Evolutionary conservation across 2,113 vertebrate genomes (phyloP), one percentile per base, ranked within the genome.

Genomic region (Myotis yumanensis): DNA sequence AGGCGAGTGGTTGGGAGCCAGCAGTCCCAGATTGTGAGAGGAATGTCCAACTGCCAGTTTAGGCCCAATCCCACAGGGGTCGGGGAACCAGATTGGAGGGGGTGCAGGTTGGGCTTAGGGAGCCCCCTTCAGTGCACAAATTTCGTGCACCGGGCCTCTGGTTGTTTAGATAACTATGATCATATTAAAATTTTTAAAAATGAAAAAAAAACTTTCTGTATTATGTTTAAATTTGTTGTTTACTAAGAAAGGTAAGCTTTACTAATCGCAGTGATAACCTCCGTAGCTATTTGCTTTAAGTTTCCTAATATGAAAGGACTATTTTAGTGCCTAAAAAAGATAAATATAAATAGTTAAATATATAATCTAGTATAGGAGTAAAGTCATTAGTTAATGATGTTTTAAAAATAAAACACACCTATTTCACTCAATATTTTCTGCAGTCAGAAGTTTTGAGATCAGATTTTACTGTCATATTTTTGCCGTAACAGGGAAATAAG

Each of bases 201-300:
- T 86, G 79, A 64, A 48, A 69, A 82, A 82, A 43, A 69, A 43
- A 7, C 1, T 43, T 79, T 59, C 28, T 4, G 54, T 57, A 92
- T 95, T 59, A 89, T 72, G 17, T n/a, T 92, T 89, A 93, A 72
- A 48, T 80, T 43, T 82, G 17, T 81, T 76, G 28, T 28, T 93
- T 91, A 69, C 30, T 89, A 68, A 80, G 54, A 89, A 92, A 91
- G 30, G 9, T 43, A 89, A 86, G 59, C 8, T 69, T 79, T 84
- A 84, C 35, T 64, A 91, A 72, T 52, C 3, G 54, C 22, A 18
- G 5, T 37, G 11, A n/a, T 87, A 85, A 85, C 5, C 32, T 79
- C 32, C 72, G 52, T 11, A 90, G 48, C 32, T 72, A 71, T 52
- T 35, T 64, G 51, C 75, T 91, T 68, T 82, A 83, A 92, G 59